Evolutionary conservation across 2,888 invertebrate genomes (phyloP).

Genomic region (Xylota sylvarum): DNA sequence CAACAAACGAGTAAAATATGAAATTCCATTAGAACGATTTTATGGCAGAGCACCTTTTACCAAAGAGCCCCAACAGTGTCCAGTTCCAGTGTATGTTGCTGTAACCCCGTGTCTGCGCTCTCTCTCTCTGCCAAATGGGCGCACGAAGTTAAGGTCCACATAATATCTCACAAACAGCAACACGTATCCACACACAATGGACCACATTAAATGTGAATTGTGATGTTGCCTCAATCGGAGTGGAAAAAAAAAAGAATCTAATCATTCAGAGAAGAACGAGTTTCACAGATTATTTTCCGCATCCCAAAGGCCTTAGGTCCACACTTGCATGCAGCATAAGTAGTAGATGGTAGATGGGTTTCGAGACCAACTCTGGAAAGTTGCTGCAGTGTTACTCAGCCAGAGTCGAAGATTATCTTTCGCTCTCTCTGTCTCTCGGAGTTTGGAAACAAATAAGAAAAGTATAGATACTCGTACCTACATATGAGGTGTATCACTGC

Average conservation of each 20-base stretch:
- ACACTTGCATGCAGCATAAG: slow-evolving; percentile 2
- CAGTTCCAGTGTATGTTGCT: slow-evolving; percentile 9
- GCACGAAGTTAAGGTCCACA: slow-evolving; percentile 24
- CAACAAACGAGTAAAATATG: slow-evolving; percentile 67
- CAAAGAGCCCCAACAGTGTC: slow-evolving; percentile 5
- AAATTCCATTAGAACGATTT: slow-evolving; percentile 75
- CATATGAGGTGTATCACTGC: slow-evolving; percentile 57
- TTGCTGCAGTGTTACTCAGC: slow-evolving; percentile 39
- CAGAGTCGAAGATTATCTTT: slow-evolving; percentile 44
- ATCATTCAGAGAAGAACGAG: slow-evolving; percentile 64
- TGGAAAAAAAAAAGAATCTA: slow-evolving; percentile 40
- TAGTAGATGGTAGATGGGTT: slow-evolving; percentile 29
- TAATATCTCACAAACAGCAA: slow-evolving; percentile 42
- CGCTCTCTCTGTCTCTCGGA: background rate
- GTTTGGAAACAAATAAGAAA: slow-evolving; percentile 14
- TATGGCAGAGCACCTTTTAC: slow-evolving; percentile 72
- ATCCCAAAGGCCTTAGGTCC: slow-evolving; percentile 51
- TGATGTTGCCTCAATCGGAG: slow-evolving; percentile 62
- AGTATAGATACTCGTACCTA: background rate
- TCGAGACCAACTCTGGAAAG: slow-evolving; percentile 24
- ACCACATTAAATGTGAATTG: slow-evolving; percentile 74
- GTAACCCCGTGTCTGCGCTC: slow-evolving; percentile 13
- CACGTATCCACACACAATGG: slow-evolving; percentile 62
- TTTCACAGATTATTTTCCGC: slow-evolving; percentile 66
- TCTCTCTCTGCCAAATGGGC: background rate